Evolutionary conservation across 1,140 invertebrate species (phyloP).

Genomic region (Oscheius sp.): DNA sequence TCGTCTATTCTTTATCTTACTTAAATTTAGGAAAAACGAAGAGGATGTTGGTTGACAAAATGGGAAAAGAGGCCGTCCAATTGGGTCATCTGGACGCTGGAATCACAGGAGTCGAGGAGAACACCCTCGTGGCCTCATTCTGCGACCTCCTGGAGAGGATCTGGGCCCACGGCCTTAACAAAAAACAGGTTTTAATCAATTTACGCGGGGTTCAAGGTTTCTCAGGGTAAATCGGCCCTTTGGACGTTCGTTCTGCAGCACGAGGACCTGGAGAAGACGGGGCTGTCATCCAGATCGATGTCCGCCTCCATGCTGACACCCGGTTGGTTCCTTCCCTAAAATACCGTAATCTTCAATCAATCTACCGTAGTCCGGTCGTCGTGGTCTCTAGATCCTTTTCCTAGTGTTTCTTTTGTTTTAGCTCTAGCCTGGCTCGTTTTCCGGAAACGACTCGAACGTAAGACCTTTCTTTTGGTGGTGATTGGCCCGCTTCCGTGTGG

Average conservation of each 20-base stretch:
- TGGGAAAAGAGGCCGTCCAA: conserved; percentile 88
- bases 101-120: conserved; percentile 80
- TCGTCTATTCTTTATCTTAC: conserved; percentile 34
- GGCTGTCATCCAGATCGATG: conserved; percentile 20
- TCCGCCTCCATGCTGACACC: conserved; percentile 43
- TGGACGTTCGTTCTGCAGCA: conserved; percentile 52
- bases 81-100: conserved; percentile 71
- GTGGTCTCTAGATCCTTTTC: background rate
- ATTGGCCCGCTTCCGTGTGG: background rate
- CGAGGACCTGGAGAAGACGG: conserved; percentile 54
- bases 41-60: conserved; percentile 93
- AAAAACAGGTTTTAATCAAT: conserved; percentile 81
- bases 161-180: conserved; percentile 93
- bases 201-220: too few species aligned
- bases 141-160: conserved; percentile 95
- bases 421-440: conserved; percentile 38
- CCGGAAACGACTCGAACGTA: conserved; percentile 32
- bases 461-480: background rate
- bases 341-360: background rate
- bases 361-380: background rate
- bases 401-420: conserved; percentile 7
- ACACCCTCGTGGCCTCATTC: conserved; percentile 90
- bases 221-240: conserved; percentile 58
- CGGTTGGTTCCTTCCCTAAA: conserved; percentile 36
- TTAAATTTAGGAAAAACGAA: conserved; percentile 78